These are phyloP conservation scores for Chromoteleia sp. DNA, from an alignment of 2,888 invertebrate genomes.

Conservation along the genomic window DNA sequence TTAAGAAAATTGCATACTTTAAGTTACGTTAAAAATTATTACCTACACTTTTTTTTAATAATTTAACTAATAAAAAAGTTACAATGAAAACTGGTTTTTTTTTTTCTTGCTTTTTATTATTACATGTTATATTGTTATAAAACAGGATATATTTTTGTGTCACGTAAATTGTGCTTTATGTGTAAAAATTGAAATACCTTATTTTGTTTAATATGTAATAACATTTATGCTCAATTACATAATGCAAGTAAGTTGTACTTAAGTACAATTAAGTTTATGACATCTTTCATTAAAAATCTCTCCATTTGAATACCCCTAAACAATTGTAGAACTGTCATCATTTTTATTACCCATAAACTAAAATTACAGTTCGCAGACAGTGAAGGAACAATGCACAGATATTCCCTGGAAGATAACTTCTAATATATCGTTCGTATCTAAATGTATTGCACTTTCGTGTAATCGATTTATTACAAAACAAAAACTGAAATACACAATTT, in stretches of 20 bases:
- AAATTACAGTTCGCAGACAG: constrained; percentile 33
- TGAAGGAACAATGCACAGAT: constrained; percentile 49
- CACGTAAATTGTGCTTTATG: background rate
- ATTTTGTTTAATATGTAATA: constrained; percentile 1
- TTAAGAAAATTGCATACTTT: constrained; percentile 17
- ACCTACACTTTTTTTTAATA: constrained; percentile 7
- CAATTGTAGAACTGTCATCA: constrained; percentile 40
- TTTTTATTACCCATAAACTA: constrained; percentile 37
- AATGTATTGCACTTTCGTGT: constrained; percentile 23
- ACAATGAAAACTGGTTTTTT: background rate
- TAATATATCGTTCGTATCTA: constrained; percentile 31
- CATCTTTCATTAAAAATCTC: constrained; percentile 14
- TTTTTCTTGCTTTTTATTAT: background rate
- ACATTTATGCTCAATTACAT: constrained; percentile 8
- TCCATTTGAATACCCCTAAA: constrained; percentile 15
- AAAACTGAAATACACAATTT: constrained; percentile 27
- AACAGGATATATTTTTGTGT: background rate
- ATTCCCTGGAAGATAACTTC: constrained; percentile 38
- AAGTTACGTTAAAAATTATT: background rate
- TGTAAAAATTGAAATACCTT: background rate
- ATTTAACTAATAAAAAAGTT: constrained; percentile 2
- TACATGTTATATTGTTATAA: no score
- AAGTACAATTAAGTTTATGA: constrained; percentile 32
- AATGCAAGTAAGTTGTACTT: constrained; percentile 7
- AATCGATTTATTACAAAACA: constrained; percentile 34